phyloP scores from a whole-genome alignment of 1,140 invertebrate genomes.

The Samia ricini region DNA sequence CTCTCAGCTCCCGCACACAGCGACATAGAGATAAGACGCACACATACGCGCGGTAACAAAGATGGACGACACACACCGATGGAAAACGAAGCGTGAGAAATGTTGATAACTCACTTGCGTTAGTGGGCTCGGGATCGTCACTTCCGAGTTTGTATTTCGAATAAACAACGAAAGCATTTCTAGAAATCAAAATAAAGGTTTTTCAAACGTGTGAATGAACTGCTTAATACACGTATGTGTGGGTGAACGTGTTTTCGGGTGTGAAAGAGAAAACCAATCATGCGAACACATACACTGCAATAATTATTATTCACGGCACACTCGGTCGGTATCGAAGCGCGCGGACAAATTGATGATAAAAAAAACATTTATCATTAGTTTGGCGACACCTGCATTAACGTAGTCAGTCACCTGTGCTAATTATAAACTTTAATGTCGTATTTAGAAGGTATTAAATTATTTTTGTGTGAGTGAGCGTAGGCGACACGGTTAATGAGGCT shows the following conservation, averaged over 20 bases:
- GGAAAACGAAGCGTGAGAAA: slow-evolving; percentile 69
- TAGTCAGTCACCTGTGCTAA: slow-evolving; percentile 9
- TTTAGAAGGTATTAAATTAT: slow-evolving; percentile 57
- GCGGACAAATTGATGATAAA: slow-evolving; percentile 33
- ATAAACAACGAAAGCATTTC: slow-evolving; percentile 34
- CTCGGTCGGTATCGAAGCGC: slow-evolving; percentile 16
- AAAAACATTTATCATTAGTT: neutral
- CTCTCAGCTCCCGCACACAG: slow-evolving; percentile 65
- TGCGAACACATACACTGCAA: slow-evolving; percentile 15
- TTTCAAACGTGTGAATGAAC: slow-evolving; percentile 30
- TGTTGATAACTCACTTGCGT: slow-evolving; percentile 75
- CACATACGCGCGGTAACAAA: slow-evolving; percentile 39
- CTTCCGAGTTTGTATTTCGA: slow-evolving; percentile 63
- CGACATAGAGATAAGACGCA: slow-evolving; percentile 43
- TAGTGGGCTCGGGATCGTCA: slow-evolving; percentile 62
- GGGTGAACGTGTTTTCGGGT: slow-evolving; percentile 21
- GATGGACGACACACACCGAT: slow-evolving; percentile 56
- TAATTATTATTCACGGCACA: slow-evolving; percentile 24
- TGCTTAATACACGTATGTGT: slow-evolving; percentile 19
- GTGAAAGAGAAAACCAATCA: slow-evolving; percentile 17
- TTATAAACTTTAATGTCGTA: slow-evolving; percentile 27
- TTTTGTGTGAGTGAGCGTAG: slow-evolving; percentile 53
- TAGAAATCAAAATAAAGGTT: slow-evolving; percentile 25
- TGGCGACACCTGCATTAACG: slow-evolving; percentile 13
- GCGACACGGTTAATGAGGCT: slow-evolving; percentile 51